These are phyloP conservation scores for Varanus salvator DNA, from an alignment of 2,113 vertebrate species.

Conservation along the genomic window DNA sequence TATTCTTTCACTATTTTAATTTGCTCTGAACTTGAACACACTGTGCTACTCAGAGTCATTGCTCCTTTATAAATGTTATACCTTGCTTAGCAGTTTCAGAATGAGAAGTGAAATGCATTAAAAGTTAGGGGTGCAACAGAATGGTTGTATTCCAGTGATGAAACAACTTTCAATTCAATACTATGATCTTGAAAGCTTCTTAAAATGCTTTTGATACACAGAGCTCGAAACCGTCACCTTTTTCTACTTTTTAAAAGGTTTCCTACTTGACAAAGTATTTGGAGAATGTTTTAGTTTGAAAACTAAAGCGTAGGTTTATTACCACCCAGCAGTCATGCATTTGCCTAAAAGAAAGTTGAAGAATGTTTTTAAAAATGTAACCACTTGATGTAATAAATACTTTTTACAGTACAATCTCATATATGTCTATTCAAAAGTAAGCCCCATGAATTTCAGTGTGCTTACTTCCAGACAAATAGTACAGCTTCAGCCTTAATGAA, in stretches of 20 bases:
- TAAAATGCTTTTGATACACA: conserved; percentile 25
- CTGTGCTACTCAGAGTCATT: conserved; percentile 72
- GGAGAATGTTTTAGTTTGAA: conserved; percentile 28
- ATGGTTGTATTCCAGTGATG: conserved; percentile 58
- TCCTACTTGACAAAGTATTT: conserved; percentile 36
- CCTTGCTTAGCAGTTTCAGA: conserved; percentile 59
- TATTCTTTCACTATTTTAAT: conserved; percentile 82
- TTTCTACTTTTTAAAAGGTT: conserved; percentile 37
- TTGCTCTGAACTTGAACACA: conserved; percentile 79
- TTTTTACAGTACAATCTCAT: conserved; percentile 1
- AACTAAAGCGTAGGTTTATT: conserved; percentile 38
- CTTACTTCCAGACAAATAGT: not conserved
- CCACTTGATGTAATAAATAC: conserved; percentile 6
- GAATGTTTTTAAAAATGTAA: not conserved
- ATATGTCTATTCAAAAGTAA: not conserved
- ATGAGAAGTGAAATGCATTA: conserved; percentile 52
- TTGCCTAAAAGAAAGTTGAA: conserved; percentile 35
- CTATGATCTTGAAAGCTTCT: conserved; percentile 41
- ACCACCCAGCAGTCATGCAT: not conserved
- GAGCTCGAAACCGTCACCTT: not conserved
- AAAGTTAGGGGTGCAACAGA: conserved; percentile 56
- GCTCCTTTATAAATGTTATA: conserved; percentile 71
- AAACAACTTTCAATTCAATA: conserved; percentile 55
- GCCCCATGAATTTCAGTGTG: not conserved
- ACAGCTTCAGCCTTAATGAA: conserved; percentile 34